Evolutionary conservation across 35 echinoderm and acorn worm genomes (phyloP).

Genomic region (Ptychodera flava): DNA sequence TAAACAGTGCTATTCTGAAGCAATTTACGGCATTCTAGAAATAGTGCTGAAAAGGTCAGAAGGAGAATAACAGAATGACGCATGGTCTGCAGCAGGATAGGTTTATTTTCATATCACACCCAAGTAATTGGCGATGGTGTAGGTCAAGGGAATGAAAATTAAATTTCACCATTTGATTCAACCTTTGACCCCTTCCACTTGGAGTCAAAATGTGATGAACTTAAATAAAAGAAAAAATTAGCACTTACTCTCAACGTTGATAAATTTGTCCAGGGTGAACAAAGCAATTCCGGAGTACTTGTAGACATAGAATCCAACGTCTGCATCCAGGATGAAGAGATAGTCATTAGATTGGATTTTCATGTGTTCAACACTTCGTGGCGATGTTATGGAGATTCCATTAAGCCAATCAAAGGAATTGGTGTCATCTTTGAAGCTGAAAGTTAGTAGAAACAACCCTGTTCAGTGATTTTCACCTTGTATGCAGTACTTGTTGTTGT

Average conservation of each 20-base stretch:
- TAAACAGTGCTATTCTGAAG: too few species aligned
- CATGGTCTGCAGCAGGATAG: too few species aligned
- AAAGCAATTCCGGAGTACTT: neutral
- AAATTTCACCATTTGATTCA: neutral
- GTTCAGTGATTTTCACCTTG: neutral
- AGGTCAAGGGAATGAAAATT: neutral
- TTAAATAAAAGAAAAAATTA: neutral
- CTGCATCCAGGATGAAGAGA: neutral
- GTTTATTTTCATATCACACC: too few species aligned
- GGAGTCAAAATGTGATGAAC: neutral
- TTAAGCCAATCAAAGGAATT: neutral
- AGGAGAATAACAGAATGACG: too few species aligned
- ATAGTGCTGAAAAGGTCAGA: too few species aligned
- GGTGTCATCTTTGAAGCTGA: neutral
- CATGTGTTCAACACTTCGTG: neutral
- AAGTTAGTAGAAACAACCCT: neutral
- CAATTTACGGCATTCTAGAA: too few species aligned
- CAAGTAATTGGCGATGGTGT: neutral
- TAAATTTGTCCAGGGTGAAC: neutral
- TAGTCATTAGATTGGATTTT: neutral
- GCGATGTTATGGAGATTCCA: neutral
- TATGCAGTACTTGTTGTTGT: neutral
- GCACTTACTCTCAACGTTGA: neutral
- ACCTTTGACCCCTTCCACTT: too few species aligned
- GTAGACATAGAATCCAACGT: neutral